Evolutionary conservation across 2,797 vertebrate species (phyloP), one percentile per base, ranked within the genome.

Genomic region (Notolepis coatsorum): DNA sequence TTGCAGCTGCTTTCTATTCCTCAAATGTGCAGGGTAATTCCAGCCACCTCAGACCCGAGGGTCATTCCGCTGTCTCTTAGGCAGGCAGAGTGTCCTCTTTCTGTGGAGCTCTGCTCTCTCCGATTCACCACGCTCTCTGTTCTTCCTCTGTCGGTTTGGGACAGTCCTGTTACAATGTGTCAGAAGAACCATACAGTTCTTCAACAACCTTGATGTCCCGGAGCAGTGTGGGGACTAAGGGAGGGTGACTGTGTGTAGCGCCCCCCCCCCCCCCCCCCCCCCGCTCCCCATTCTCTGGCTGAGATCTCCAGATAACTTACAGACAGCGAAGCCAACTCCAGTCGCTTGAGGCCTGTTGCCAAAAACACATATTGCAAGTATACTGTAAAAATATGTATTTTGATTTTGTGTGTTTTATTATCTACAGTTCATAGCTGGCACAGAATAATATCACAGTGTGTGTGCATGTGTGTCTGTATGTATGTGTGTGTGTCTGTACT

Each of bases 1-100:
- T 75, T 62, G 80, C 91, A 93, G 91, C 91, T 93, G 91, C 85
- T 92, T 93, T 88, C 81, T 80, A 92, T 93, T 90, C 83, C 71
- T 85, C 82, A 75, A n/a, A 89, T 88, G 89, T 91, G 91, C 84
- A 86, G 88, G 87, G 88, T 91, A 88, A 91, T 91, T 92, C 89
- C 87, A 84, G 87, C 82, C 80, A 90, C 86, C 89, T 87, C 81
- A 85, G 79, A 87, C 86, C 86, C 82, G 82, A 89, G 90, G 88
- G 88, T 90, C 85, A 81, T 83, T 82, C n/a, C 73, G 61, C 75
- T 86, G 82, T 85, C 73, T 82, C 77, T 80, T 84, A 86, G 83
- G 81, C 84, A 84, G 79, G 79, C 75, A 60, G 61, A 81, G 85
- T 79, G 75, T 86, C 80, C 73, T 80, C 63, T 64, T 61, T 80